Evolutionary conservation across 2,113 vertebrate genomes (phyloP).

Genomic region (Alligator sinensis): DNA sequence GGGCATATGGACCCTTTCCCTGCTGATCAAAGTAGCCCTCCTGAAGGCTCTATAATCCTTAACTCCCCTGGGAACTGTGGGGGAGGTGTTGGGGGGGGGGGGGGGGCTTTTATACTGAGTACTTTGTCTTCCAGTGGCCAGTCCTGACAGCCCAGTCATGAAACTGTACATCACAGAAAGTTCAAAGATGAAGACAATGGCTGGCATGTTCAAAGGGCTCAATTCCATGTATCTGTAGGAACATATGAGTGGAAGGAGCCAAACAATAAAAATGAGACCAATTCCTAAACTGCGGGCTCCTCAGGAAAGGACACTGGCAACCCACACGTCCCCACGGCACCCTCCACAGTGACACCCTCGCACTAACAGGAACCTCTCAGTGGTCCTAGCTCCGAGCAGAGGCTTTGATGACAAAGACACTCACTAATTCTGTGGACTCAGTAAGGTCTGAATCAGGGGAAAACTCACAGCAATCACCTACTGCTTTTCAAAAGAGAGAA

Average conservation of each 20-base stretch:
- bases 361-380: accelerated
- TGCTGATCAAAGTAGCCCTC: neutral
- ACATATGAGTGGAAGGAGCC: neutral
- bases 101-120: too few relatives aligned
- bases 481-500: neutral
- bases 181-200: accelerated
- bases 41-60: neutral
- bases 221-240: neutral
- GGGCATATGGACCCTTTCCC: accelerated
- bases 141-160: accelerated
- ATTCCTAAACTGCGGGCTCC: accelerated
- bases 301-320: neutral
- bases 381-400: neutral
- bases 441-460: neutral
- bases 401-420: neutral
- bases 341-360: accelerated
- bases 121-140: neutral
- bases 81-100: accelerated
- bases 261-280: accelerated
- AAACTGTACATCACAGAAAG: neutral
- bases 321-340: neutral
- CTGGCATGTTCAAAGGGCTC: neutral
- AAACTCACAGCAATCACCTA: neutral
- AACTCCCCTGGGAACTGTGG: neutral
- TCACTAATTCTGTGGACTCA: neutral